These are phyloP conservation scores for Aphelenchoides avenae DNA, from an alignment of 1,140 invertebrate genomes.

Conservation along the genomic window DNA sequence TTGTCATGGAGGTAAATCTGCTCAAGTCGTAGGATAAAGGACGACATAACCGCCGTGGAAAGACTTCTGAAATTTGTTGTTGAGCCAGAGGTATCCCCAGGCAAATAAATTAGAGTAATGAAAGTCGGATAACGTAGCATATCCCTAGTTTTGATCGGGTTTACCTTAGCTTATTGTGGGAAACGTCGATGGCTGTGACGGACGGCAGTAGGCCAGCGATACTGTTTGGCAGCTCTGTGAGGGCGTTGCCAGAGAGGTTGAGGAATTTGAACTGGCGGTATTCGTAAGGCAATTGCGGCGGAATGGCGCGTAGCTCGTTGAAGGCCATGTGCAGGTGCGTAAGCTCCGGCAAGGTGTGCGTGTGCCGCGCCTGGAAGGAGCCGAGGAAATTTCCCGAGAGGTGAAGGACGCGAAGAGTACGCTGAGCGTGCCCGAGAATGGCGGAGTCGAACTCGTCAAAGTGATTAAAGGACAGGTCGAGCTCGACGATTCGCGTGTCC, in stretches of 20 bases:
- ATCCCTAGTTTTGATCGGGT: too few species aligned
- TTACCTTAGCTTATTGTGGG: slow-evolving; percentile 45
- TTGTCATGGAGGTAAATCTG: slow-evolving; percentile 35
- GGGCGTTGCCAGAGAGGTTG: slow-evolving; percentile 31
- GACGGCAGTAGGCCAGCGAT: slow-evolving; percentile 21
- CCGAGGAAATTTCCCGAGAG: slow-evolving; percentile 45
- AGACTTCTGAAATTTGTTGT: slow-evolving; percentile 24
- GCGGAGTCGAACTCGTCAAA: slow-evolving; percentile 48
- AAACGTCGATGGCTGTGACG: slow-evolving; percentile 41
- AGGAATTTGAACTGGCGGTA: slow-evolving; percentile 36
- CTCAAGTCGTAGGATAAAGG: slow-evolving; percentile 36
- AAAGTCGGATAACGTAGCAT: too few species aligned
- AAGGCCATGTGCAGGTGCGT: slow-evolving; percentile 46
- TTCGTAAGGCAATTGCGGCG: slow-evolving; percentile 19
- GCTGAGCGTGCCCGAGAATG: slow-evolving; percentile 39
- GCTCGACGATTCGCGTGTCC: slow-evolving; percentile 34
- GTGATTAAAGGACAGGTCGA: slow-evolving; percentile 51
- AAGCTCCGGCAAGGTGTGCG: slow-evolving; percentile 28
- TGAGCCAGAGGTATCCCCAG: neutral
- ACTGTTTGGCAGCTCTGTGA: slow-evolving; percentile 29
- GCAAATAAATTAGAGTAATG: neutral
- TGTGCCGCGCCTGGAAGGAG: slow-evolving; percentile 18
- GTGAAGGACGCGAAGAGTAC: slow-evolving; percentile 33
- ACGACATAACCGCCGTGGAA: slow-evolving; percentile 19
- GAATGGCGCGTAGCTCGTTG: slow-evolving; percentile 43